Conservation (phyloP, 2,113 vertebrate species). For the Otis tarda region DNA sequence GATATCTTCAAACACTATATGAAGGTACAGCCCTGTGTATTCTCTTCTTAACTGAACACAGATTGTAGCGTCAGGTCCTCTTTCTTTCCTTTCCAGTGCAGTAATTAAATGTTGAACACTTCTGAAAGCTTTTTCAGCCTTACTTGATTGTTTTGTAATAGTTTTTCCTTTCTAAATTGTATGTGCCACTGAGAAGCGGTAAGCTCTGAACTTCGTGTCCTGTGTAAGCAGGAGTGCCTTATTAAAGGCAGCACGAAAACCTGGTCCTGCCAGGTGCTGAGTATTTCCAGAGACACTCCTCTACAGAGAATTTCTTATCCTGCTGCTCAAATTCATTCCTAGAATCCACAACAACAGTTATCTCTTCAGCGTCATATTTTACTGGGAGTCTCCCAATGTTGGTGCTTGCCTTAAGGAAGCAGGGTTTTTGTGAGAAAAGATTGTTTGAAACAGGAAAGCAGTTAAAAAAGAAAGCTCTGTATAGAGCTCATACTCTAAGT, state of each 20-base stretch:
- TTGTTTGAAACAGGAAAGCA: neutral
- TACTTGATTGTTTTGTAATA: neutral
- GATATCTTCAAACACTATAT: slow-evolving; percentile 99
- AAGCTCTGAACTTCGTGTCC: neutral
- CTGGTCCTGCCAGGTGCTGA: neutral
- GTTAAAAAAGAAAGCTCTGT: neutral
- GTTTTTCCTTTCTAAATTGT: neutral
- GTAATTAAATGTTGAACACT: neutral
- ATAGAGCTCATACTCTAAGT: accelerated
- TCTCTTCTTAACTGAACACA: neutral
- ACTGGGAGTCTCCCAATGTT: neutral
- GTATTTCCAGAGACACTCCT: neutral
- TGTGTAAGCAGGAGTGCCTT: neutral
- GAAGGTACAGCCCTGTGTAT: slow-evolving; percentile 83
- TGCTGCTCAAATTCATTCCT: neutral
- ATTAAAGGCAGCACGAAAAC: neutral
- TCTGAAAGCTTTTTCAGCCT: neutral
- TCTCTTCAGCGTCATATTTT: neutral
- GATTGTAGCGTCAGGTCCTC: neutral
- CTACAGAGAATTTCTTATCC: neutral
- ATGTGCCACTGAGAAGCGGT: neutral
- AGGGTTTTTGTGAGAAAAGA: neutral
- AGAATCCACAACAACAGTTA: neutral
- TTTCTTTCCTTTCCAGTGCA: neutral
- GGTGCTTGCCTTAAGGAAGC: neutral